A percentile compares a stretch with the other conserved stretches of the same genome.
These are phyloP conservation scores for Myrmophylax atrothorax DNA, from an alignment of 2,113 vertebrate species.

Conservation along the genomic window DNA sequence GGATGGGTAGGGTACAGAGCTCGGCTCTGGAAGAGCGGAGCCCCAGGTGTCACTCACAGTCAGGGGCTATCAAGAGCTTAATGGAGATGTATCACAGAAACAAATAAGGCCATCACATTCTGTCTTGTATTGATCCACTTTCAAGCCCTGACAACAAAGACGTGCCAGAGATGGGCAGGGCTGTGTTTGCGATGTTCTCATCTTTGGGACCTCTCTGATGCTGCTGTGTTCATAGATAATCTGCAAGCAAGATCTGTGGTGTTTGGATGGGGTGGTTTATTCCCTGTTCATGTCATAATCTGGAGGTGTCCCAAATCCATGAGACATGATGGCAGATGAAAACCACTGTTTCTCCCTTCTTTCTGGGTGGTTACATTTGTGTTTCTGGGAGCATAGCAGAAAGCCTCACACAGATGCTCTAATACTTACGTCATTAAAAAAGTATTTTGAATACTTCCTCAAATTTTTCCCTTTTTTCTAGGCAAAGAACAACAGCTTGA, in stretches of 20 bases:
- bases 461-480: neutral
- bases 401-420: neutral
- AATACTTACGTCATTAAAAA: neutral
- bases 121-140: neutral
- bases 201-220: conserved; percentile 16
- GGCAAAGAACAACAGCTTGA: neutral
- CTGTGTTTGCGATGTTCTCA: neutral
- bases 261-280: neutral
- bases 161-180: conserved; percentile 50
- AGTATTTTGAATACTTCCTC: neutral
- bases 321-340: neutral
- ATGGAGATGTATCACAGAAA: neutral
- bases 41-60: neutral
- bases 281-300: neutral
- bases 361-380: neutral
- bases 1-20: neutral
- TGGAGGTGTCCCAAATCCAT: conserved; percentile 22
- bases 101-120: neutral
- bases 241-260: neutral
- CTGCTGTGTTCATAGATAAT: neutral
- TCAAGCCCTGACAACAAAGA: conserved; percentile 9
- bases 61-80: neutral
- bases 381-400: neutral
- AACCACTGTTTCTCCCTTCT: neutral
- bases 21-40: neutral